phyloP scores from a whole-genome alignment of 2,888 invertebrate species.

The Dryomyza anilis region DNA sequence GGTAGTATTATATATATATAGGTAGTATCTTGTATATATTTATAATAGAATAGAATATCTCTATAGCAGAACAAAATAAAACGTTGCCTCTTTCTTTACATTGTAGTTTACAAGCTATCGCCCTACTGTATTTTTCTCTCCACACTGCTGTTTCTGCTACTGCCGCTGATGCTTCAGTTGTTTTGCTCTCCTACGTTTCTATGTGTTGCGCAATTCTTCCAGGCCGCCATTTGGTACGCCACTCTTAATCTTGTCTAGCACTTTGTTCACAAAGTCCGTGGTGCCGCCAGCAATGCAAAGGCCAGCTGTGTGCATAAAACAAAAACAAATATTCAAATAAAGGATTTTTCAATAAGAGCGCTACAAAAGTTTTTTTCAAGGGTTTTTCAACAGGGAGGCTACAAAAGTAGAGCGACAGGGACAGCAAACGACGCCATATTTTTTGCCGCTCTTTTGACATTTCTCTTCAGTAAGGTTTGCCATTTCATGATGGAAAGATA shows the following conservation, averaged over 20 bases:
- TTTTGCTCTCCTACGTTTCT: conserved; percentile 34
- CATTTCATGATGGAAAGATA: no score
- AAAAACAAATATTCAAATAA: conserved; percentile 32
- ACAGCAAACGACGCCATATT: no score
- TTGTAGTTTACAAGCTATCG: conserved; percentile 8
- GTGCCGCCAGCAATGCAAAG: conserved; percentile 87
- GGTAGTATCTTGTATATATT: no score
- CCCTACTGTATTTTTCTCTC: not conserved
- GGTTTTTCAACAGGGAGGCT: no score
- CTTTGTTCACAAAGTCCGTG: conserved; percentile 91
- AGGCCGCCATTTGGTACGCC: conserved; percentile 80
- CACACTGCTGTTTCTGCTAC: conserved; percentile 33
- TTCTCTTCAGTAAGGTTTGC: no score
- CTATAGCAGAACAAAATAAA: conserved; percentile 12
- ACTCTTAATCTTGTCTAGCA: conserved; percentile 83
- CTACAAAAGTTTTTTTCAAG: no score
- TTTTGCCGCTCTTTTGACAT: no score
- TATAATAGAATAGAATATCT: not conserved
- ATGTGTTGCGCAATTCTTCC: conserved; percentile 69
- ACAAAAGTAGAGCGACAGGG: no score
- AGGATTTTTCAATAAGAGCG: no score
- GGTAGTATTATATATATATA: not conserved
- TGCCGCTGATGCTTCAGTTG: conserved; percentile 5
- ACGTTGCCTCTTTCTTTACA: conserved; percentile 21
- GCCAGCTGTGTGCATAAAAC: conserved; percentile 64